phyloP scores from a whole-genome alignment of 2,797 vertebrate genomes.

The Melanotaenia boesemani region DNA sequence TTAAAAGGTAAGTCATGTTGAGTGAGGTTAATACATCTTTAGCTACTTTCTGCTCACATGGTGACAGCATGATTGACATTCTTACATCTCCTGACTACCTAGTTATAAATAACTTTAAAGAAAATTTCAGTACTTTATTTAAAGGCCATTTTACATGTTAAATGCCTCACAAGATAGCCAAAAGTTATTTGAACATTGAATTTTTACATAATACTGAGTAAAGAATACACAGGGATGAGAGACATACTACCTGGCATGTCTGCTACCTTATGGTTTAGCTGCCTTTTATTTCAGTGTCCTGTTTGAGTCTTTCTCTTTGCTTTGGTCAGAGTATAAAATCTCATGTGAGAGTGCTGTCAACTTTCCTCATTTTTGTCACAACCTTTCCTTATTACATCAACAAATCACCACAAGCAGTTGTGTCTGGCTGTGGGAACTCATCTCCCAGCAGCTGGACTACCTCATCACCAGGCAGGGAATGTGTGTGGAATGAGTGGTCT shows the following conservation, averaged over 20 bases:
- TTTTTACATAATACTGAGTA: neutral
- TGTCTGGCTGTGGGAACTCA: conserved; percentile 62
- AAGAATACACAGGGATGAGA: neutral
- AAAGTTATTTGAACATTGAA: neutral
- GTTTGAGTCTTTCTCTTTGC: neutral
- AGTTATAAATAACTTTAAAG: conserved; percentile 31
- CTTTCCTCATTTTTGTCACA: conserved; percentile 34
- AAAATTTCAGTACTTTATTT: neutral
- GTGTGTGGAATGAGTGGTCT: conserved; percentile 60
- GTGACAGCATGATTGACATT: conserved; percentile 32
- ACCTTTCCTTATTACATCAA: conserved; percentile 51
- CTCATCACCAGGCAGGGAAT: conserved; percentile 72
- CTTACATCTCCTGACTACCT: conserved; percentile 8
- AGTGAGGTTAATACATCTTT: conserved; percentile 11
- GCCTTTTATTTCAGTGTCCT: neutral
- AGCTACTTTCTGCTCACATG: conserved; percentile 11
- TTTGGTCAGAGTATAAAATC: neutral
- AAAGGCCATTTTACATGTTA: neutral
- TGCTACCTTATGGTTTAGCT: neutral
- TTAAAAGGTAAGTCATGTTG: neutral
- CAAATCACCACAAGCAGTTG: conserved; percentile 59
- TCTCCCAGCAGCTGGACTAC: conserved; percentile 67
- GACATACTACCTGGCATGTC: conserved; percentile 11
- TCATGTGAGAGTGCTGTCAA: conserved; percentile 4
- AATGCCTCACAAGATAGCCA: neutral